These are phyloP conservation scores for Sinocyclocheilus anophthalmus DNA, from an alignment of 2,113 vertebrate species.

Conservation along the genomic window DNA sequence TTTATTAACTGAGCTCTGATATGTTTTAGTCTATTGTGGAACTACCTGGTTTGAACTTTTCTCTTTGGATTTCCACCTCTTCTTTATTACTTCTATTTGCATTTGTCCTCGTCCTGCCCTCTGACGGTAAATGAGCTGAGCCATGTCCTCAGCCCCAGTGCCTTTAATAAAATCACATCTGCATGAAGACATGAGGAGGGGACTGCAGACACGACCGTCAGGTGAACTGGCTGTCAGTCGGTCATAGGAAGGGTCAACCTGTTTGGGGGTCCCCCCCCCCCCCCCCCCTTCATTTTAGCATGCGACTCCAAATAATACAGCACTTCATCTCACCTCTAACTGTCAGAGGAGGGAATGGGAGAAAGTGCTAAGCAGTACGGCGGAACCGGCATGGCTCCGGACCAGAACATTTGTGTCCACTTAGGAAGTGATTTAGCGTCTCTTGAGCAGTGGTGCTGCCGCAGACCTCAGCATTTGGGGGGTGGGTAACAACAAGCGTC, in stretches of 20 bases:
- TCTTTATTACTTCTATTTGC: conserved; percentile 38
- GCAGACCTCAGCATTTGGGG: background rate
- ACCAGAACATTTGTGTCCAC: conserved; percentile 57
- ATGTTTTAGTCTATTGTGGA: conserved; percentile 24
- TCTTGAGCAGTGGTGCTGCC: background rate
- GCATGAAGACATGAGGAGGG: conserved; percentile 19
- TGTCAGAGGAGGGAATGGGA: conserved; percentile 30
- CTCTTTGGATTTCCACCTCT: background rate
- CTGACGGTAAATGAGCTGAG: conserved; percentile 28
- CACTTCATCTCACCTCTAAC: conserved; percentile 39
- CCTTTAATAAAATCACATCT: conserved; percentile 38
- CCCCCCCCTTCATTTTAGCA: conserved; percentile 28
- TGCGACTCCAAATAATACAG: conserved; percentile 21
- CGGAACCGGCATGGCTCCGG: conserved; percentile 22
- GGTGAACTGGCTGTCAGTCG: background rate
- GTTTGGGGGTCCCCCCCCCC: too few relatives aligned
- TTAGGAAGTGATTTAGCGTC: conserved; percentile 54
- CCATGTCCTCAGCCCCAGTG: conserved; percentile 1
- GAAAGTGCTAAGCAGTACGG: conserved; percentile 56
- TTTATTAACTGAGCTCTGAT: background rate
- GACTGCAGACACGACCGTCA: background rate
- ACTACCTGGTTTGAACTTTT: background rate
- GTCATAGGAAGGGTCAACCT: conserved; percentile 2
- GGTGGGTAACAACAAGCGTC: conserved; percentile 57
- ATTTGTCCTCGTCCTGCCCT: conserved; percentile 39